These are phyloP conservation scores for Nomada fucata DNA, from an alignment of 2,888 invertebrate species.

Conservation along the genomic window DNA sequence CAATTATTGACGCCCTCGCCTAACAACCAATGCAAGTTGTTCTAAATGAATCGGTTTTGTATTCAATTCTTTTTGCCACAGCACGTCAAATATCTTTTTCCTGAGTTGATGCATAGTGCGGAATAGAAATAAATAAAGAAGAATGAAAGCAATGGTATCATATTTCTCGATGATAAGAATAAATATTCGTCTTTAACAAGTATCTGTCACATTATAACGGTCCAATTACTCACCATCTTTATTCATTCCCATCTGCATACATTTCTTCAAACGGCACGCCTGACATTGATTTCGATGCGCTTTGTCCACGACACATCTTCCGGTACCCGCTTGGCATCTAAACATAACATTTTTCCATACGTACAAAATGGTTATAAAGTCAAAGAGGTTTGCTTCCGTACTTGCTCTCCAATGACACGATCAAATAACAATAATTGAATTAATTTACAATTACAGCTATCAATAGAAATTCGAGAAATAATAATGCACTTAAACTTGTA, in stretches of 20 bases:
- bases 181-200: not conserved
- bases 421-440: not conserved
- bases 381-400: not conserved
- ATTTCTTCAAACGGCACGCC: constrained; percentile 99
- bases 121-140: constrained; percentile 6
- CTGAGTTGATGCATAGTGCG: not conserved
- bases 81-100: constrained; percentile 1
- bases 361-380: constrained; percentile 7
- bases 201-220: not conserved
- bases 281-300: constrained; percentile 99
- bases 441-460: not conserved
- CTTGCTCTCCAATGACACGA: not conserved
- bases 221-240: constrained; percentile 95
- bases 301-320: constrained; percentile 98
- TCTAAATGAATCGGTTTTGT: constrained; percentile 15
- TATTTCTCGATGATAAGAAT: constrained; percentile 16
- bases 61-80: not conserved
- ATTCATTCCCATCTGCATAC: constrained; percentile 99
- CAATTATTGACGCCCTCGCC: not conserved
- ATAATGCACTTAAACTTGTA: no score
- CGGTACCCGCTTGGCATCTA: constrained; percentile 99
- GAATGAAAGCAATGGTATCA: not conserved
- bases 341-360: constrained; percentile 31
- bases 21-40: constrained; percentile 17
- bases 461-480: not conserved